These are phyloP conservation scores for Zaprionus lachaisei DNA, from an alignment of 1,140 invertebrate species.

Conservation along the genomic window DNA sequence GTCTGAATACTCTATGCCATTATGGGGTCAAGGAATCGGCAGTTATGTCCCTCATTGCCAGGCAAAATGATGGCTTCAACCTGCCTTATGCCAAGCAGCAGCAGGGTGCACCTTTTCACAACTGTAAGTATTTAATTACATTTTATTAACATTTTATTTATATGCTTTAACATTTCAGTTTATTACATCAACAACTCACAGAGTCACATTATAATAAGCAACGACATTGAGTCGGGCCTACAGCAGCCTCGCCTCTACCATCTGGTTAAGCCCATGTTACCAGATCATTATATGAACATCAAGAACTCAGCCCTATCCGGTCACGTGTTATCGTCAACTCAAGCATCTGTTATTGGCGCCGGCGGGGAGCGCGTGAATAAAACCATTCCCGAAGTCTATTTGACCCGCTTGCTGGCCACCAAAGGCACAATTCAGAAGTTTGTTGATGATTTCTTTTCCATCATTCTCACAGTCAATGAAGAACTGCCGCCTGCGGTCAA, in stretches of 20 bases:
- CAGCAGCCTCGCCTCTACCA: slow-evolving; percentile 88
- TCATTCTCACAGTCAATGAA: slow-evolving; percentile 95
- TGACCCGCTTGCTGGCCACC: slow-evolving; percentile 95
- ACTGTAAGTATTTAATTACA: slow-evolving; percentile 86
- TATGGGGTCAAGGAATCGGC: slow-evolving; percentile 98
- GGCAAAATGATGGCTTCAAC: slow-evolving; percentile 93
- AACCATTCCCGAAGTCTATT: slow-evolving; percentile 97
- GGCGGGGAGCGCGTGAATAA: slow-evolving; percentile 91
- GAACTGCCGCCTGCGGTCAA: slow-evolving; percentile 96
- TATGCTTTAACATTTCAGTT: slow-evolving; percentile 48
- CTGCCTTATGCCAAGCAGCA: slow-evolving; percentile 89
- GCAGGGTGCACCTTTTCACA: slow-evolving; percentile 89
- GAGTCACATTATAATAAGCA: slow-evolving; percentile 91
- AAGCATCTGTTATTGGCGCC: slow-evolving; percentile 31
- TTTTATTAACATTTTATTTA: too few species aligned
- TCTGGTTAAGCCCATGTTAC: slow-evolving; percentile 91
- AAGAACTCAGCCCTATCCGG: slow-evolving; percentile 82
- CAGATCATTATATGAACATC: slow-evolving; percentile 83
- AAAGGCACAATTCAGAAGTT: slow-evolving; percentile 98
- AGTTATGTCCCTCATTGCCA: slow-evolving; percentile 95
- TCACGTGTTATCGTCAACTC: slow-evolving; percentile 39
- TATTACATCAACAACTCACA: slow-evolving; percentile 87
- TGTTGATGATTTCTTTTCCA: slow-evolving; percentile 97
- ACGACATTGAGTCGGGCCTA: slow-evolving; percentile 89
- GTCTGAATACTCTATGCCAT: slow-evolving; percentile 95